A percentile compares a stretch with the other conserved stretches of the same genome.
These are phyloP conservation scores for Heliconius sara DNA, from an alignment of 2,888 invertebrate species.

Conservation along the genomic window DNA sequence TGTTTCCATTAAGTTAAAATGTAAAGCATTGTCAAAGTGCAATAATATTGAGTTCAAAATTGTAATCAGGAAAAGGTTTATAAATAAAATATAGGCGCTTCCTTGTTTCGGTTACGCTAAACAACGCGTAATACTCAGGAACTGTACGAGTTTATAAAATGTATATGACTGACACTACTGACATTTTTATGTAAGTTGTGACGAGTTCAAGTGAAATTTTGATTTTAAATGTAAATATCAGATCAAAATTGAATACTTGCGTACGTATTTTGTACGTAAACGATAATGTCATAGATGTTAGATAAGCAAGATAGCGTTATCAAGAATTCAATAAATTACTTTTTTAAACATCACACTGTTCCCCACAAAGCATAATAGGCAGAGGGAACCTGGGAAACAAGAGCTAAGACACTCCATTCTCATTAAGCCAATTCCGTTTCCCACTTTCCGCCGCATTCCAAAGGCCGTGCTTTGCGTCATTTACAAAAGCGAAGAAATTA, in stretches of 20 bases:
- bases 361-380: too few species aligned
- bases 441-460: background rate
- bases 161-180: too few species aligned
- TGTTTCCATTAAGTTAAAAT: too few species aligned
- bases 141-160: background rate
- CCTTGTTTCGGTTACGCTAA: background rate
- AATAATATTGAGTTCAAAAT: too few species aligned
- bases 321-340: background rate
- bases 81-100: constrained; percentile 2
- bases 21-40: too few species aligned
- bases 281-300: constrained; percentile 22
- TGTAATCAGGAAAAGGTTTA: background rate
- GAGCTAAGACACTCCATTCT: too few species aligned
- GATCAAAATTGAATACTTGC: background rate
- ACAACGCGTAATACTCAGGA: background rate
- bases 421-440: too few species aligned
- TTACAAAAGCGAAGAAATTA: background rate
- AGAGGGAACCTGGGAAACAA: too few species aligned
- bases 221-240: too few species aligned
- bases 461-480: background rate
- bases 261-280: background rate
- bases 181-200: too few species aligned
- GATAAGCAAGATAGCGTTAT: constrained; percentile 14
- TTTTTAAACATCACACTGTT: too few species aligned
- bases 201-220: too few species aligned